Evolutionary conservation across 2,797 vertebrate genomes (phyloP), one percentile per base, ranked within the genome.

Genomic region (Sus cebifrons): DNA sequence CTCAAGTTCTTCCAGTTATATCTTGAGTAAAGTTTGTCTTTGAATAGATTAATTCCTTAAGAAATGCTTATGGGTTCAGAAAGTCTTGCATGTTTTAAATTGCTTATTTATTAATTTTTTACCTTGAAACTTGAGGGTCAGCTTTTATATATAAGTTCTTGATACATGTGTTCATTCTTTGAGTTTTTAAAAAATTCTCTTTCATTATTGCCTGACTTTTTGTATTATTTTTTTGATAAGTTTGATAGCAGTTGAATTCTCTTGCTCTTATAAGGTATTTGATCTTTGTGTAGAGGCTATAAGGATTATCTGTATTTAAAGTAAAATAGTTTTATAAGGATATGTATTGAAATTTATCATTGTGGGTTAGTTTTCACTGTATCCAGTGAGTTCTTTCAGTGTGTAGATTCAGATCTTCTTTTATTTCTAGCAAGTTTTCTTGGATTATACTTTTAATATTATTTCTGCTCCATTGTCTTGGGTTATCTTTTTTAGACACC

Each of bases 121-220:
- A 78, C 56, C 4, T 86, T 49, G 44, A 40, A 58, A 56, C 15
- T 62, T 77, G 11, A 84, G 23, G 16, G 23, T 36, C 23, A 85
- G 23, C 67, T 89, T 49, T 44, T 56, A 58, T 29, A 64, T 84
- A 32, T 77, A 89, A 62, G 23, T 60, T 68, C n/a, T 93, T 36
- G 58, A 78, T 60, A 67, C 49, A 84, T 17, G 36, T 73, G 14
- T 95, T 95, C 32, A n/a, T 95, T 95, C 52, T 83, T 68, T 78
- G 12, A 36, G 29, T 36, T 90, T 70, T 27, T 62, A 65, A 49
- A 40, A 64, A 52, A 12, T 44, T 11, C 10, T 81, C 20, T 84
- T 70, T 23, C 36, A 62, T 36, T 62, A 68, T 78, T 85, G 1
- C 49, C 73, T 70, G 60, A 18, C 29, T 78, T 84, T 74, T 67